phyloP scores from a whole-genome alignment of 2,888 invertebrate species.

The Synergus laeviventris region DNA sequence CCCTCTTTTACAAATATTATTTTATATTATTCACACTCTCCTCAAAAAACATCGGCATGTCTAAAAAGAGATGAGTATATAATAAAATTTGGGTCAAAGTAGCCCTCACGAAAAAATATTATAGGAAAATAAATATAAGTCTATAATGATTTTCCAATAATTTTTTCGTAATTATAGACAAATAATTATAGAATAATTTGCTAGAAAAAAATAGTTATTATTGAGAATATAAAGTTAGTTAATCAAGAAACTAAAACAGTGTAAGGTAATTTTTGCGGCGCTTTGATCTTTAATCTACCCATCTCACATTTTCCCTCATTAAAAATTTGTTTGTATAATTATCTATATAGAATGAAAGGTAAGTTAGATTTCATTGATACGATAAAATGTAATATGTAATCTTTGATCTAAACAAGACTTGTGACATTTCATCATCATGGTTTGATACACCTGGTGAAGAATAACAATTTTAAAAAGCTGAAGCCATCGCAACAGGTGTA shows the following conservation, averaged over 20 bases:
- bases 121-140: too few species aligned
- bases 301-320: background rate
- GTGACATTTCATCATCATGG: constrained; percentile 18
- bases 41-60: background rate
- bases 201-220: too few species aligned
- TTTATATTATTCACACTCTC: constrained; percentile 22
- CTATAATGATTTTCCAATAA: too few species aligned
- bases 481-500: constrained; percentile 58
- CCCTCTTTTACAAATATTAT: constrained; percentile 12
- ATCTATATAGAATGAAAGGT: background rate
- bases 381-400: background rate
- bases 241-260: background rate
- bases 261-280: background rate
- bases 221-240: too few species aligned
- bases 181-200: too few species aligned
- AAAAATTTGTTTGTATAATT: background rate
- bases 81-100: background rate
- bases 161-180: too few species aligned
- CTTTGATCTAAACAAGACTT: background rate
- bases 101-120: too few species aligned
- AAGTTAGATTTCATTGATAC: background rate
- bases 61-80: background rate
- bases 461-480: constrained; percentile 31
- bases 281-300: background rate
- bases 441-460: constrained; percentile 34